phyloP scores from a whole-genome alignment of 2,113 vertebrate genomes.

The Pachyramphus minor region DNA sequence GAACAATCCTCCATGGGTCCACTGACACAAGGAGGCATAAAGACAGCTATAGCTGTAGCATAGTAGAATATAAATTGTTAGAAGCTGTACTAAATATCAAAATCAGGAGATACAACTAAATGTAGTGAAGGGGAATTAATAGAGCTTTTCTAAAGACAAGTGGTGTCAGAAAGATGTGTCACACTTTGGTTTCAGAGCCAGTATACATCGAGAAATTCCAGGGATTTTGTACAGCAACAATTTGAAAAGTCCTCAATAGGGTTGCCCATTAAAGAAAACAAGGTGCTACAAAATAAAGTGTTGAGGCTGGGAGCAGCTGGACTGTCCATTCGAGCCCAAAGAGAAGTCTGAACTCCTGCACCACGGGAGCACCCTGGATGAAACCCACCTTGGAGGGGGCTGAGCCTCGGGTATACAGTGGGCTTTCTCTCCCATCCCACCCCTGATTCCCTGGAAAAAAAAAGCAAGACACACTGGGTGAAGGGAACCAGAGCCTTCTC shows the following conservation, averaged over 20 bases:
- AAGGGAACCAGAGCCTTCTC: background rate
- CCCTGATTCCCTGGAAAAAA: background rate
- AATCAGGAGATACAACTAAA: background rate
- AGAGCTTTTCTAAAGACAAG: background rate
- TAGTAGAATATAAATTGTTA: background rate
- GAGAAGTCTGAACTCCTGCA: background rate
- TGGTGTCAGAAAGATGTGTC: background rate
- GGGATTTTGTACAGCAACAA: background rate
- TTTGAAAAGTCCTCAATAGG: background rate
- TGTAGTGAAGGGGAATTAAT: background rate
- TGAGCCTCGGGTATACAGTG: background rate
- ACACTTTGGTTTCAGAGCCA: background rate
- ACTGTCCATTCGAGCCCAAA: background rate
- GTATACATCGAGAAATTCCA: background rate
- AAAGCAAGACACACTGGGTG: background rate
- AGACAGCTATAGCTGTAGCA: background rate
- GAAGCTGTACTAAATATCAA: background rate
- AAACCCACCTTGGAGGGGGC: background rate
- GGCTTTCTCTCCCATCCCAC: background rate
- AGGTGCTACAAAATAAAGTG: background rate
- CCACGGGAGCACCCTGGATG: background rate
- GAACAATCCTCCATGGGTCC: background rate
- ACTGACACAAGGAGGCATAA: background rate
- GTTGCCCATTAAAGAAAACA: background rate
- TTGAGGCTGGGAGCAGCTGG: background rate